phyloP scores from a whole-genome alignment of 2,888 invertebrate species.

The Cyrtodaria siliqua region DNA sequence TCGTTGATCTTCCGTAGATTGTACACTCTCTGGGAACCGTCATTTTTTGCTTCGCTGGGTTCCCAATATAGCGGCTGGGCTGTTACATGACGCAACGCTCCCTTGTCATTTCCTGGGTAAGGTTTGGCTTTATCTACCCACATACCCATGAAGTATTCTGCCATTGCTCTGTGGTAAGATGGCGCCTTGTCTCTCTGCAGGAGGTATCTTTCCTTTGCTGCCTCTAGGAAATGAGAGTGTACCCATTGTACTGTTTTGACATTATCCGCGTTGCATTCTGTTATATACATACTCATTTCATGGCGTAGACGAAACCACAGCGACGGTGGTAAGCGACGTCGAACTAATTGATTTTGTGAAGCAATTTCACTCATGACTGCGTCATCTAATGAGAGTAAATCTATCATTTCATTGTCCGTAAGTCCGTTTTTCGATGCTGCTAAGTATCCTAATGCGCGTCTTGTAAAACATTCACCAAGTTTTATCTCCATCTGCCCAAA shows the following conservation, averaged over 20 bases:
- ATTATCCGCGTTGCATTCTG: slow-evolving; percentile 73
- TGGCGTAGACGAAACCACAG: slow-evolving; percentile 78
- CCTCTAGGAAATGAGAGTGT: slow-evolving; percentile 89
- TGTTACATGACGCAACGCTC: slow-evolving; percentile 67
- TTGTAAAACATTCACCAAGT: slow-evolving; percentile 80
- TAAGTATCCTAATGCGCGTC: slow-evolving; percentile 90
- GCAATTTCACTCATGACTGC: slow-evolving; percentile 77
- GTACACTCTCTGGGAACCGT: slow-evolving; percentile 85
- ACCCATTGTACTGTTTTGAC: slow-evolving; percentile 88
- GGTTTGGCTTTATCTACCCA: slow-evolving; percentile 80
- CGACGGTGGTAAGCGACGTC: slow-evolving; percentile 79
- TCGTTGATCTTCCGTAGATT: slow-evolving; percentile 94
- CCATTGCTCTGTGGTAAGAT: slow-evolving; percentile 84
- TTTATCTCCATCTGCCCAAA: slow-evolving; percentile 81
- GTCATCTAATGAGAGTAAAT: slow-evolving; percentile 85
- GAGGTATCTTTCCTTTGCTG: slow-evolving; percentile 89
- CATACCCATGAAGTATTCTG: slow-evolving; percentile 83
- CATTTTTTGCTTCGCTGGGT: slow-evolving; percentile 56
- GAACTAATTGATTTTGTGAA: slow-evolving; percentile 60
- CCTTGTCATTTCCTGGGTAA: slow-evolving; percentile 73
- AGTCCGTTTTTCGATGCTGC: slow-evolving; percentile 92
- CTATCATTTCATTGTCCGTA: slow-evolving; percentile 93
- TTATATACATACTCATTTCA: slow-evolving; percentile 74
- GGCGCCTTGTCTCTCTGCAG: slow-evolving; percentile 82
- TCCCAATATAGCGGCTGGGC: slow-evolving; percentile 77